A percentile compares a stretch with the other conserved stretches of the same genome.
These are phyloP conservation scores for Eupsilia transversa DNA, from an alignment of 2,888 invertebrate genomes.

Conservation along the genomic window DNA sequence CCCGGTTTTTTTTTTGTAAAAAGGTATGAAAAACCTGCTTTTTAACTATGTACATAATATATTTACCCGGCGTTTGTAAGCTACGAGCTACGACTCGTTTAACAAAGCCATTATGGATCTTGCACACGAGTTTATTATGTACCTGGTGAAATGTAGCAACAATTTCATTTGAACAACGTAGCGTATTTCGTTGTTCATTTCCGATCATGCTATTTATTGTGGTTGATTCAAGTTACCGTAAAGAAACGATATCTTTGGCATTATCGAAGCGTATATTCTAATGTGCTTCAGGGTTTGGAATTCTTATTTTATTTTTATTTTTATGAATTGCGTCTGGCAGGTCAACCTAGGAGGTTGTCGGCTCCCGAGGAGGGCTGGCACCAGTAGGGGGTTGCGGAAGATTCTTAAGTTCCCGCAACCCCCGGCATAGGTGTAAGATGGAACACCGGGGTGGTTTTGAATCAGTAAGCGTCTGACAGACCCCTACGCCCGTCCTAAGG, in stretches of 20 bases:
- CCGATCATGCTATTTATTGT: not conserved
- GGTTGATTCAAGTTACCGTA: not conserved
- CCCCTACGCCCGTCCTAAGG: no score
- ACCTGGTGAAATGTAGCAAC: not conserved
- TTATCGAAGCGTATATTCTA: not conserved
- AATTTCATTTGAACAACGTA: conserved; percentile 2
- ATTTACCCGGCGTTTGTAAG: conserved; percentile 5
- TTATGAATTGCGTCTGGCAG: no score
- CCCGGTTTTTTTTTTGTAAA: conserved; percentile 28
- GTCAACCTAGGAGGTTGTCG: no score
- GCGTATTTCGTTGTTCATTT: not conserved
- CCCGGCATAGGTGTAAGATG: no score
- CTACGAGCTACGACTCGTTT: not conserved
- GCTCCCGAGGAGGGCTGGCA: no score
- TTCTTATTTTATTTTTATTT: not conserved
- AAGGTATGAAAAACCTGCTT: conserved; percentile 29
- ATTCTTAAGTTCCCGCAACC: no score
- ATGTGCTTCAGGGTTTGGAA: not conserved
- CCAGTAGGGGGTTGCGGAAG: no score
- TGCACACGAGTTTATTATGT: conserved; percentile 12
- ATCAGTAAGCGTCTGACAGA: no score
- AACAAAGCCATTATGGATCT: conserved; percentile 11
- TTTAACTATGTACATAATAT: conserved; percentile 22
- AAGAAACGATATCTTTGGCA: not conserved
- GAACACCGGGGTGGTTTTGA: no score